Evolutionary conservation across 2,113 vertebrate genomes (phyloP).

Genomic region (Dendrocopos noguchii): DNA sequence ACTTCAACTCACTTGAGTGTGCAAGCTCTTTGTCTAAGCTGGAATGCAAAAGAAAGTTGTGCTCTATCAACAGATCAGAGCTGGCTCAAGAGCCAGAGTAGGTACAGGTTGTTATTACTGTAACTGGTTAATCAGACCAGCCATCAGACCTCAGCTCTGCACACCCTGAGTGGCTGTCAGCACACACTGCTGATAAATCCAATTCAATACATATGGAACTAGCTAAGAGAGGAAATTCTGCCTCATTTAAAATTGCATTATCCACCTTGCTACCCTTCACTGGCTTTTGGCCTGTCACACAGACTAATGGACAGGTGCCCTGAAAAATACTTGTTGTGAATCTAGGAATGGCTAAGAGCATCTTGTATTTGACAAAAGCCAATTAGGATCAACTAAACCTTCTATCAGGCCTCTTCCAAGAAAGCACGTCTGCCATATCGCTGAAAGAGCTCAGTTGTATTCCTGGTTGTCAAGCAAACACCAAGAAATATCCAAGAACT

Average conservation of each 20-base stretch:
- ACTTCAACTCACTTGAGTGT: not conserved
- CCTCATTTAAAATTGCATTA: slow-evolving; percentile 62
- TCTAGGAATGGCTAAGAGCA: not conserved
- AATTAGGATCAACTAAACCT: slow-evolving; percentile 17
- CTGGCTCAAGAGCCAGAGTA: not conserved
- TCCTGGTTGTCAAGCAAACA: not conserved
- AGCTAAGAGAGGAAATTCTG: slow-evolving; percentile 31
- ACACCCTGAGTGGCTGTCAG: not conserved
- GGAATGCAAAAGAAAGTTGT: slow-evolving; percentile 32
- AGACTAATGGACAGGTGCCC: slow-evolving; percentile 6
- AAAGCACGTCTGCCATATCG: rapidly evolving
- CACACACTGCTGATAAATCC: not conserved
- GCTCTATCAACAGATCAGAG: not conserved
- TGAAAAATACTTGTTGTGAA: not conserved
- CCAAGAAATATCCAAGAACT: not conserved
- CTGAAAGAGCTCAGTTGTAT: not conserved
- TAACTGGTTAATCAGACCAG: slow-evolving; percentile 27
- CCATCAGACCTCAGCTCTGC: not conserved
- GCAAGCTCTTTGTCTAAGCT: slow-evolving; percentile 23
- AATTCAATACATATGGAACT: slow-evolving; percentile 37
- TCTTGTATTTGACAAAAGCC: slow-evolving; percentile 22
- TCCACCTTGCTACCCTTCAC: slow-evolving; percentile 41
- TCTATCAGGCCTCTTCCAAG: not conserved
- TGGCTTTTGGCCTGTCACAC: slow-evolving; percentile 41
- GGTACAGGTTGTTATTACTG: not conserved